phyloP scores from a whole-genome alignment of 2,888 invertebrate genomes.

The Ophioninae sp. region DNA sequence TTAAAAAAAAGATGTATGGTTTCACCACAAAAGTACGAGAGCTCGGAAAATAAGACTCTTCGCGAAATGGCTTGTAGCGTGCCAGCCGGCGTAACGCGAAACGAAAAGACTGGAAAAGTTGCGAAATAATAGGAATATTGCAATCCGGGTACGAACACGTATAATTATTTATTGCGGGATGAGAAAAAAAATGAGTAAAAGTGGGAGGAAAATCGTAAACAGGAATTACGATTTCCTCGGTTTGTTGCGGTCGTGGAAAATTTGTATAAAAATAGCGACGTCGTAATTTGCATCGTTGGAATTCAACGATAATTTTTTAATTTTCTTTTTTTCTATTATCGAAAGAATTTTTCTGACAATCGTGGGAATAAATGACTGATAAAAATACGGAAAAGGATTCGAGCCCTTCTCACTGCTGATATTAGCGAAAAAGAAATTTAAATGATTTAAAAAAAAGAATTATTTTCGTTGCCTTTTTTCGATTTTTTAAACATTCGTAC shows the following conservation, averaged over 20 bases:
- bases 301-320: too few species aligned
- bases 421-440: too few species aligned
- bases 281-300: neutral
- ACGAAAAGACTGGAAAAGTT: neutral
- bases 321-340: too few species aligned
- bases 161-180: slow-evolving; percentile 12
- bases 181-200: slow-evolving; percentile 6
- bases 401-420: too few species aligned
- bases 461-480: too few species aligned
- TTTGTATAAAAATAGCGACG: slow-evolving; percentile 22
- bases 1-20: slow-evolving; percentile 4
- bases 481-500: too few species aligned
- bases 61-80: neutral
- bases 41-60: slow-evolving; percentile 1
- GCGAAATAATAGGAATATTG: neutral
- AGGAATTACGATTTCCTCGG: slow-evolving; percentile 31
- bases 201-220: neutral
- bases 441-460: too few species aligned
- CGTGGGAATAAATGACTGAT: too few species aligned
- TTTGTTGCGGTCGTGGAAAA: slow-evolving; percentile 26
- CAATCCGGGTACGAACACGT: neutral
- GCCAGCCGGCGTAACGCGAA: neutral
- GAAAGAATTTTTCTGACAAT: too few species aligned
- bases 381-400: too few species aligned
- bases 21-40: slow-evolving; percentile 11